Evolutionary conservation across 2,888 invertebrate genomes (phyloP).

Genomic region (Acrobasis repandana): DNA sequence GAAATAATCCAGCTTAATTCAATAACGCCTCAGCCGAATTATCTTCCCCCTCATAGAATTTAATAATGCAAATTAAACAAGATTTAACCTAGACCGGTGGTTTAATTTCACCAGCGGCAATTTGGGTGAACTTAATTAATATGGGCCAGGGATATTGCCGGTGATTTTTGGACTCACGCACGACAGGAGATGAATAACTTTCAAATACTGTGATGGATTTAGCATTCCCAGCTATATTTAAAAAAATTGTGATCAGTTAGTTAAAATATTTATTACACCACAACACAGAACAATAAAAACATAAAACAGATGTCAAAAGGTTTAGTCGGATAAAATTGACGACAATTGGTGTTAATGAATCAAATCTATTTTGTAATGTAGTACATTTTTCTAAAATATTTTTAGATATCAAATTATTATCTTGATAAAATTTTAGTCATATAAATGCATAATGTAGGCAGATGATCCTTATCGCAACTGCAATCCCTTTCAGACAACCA

Average conservation of each 20-base stretch:
- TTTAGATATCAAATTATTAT: no score
- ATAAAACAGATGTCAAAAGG: no score
- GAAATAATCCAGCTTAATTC: neutral
- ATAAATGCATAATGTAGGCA: no score
- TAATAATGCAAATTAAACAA: slow-evolving; percentile 1
- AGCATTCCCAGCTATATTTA: no score
- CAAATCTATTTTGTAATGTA: neutral
- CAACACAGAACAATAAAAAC: no score
- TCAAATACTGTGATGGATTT: no score
- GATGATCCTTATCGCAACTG: no score
- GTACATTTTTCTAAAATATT: neutral
- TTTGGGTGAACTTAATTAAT: neutral
- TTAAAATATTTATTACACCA: no score
- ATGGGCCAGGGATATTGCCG: neutral
- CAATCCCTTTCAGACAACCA: no score
- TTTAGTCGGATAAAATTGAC: slow-evolving; percentile 10
- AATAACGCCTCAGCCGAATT: neutral
- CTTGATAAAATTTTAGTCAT: no score
- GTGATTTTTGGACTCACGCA: neutral
- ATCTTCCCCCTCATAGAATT: neutral
- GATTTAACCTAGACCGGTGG: neutral
- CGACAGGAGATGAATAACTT: neutral
- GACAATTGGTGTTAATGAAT: neutral
- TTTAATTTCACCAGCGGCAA: neutral
- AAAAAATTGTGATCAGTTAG: no score